These are phyloP conservation scores for Apteryx mantelli DNA, from an alignment of 2,113 vertebrate genomes.

Conservation along the genomic window DNA sequence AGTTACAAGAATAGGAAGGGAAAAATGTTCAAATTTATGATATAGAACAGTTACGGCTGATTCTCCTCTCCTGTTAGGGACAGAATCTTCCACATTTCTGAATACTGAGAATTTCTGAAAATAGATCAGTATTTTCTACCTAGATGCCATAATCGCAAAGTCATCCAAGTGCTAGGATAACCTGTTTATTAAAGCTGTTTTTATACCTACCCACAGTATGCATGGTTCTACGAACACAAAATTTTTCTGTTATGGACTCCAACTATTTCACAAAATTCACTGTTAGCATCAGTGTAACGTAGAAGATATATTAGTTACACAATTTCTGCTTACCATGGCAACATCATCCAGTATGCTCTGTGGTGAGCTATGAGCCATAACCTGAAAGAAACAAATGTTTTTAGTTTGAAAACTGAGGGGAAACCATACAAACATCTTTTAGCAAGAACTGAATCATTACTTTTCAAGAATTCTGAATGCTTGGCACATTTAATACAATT, in stretches of 20 bases:
- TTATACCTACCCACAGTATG: not conserved
- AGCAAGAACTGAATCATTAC: not conserved
- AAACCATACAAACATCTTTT: not conserved
- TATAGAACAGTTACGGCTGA: not conserved
- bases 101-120: not conserved
- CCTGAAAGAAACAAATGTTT: constrained; percentile 76
- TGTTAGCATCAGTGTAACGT: not conserved
- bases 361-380: constrained; percentile 97
- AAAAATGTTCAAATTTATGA: not conserved
- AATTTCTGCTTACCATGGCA: constrained; percentile 91
- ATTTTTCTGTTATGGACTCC: not conserved
- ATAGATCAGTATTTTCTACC: not conserved
- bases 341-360: constrained; percentile 98
- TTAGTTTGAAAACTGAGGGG: not conserved
- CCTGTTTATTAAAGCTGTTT: not conserved
- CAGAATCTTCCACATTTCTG: not conserved
- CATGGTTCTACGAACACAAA: not conserved
- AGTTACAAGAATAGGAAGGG: not conserved
- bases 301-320: not conserved
- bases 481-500: not conserved
- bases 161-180: not conserved
- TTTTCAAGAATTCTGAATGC: not conserved
- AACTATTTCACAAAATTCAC: not conserved
- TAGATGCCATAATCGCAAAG: not conserved
- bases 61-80: not conserved